Conservation (phyloP, 1,140 invertebrate species). For the Muscidifurax raptorellus region DNA sequence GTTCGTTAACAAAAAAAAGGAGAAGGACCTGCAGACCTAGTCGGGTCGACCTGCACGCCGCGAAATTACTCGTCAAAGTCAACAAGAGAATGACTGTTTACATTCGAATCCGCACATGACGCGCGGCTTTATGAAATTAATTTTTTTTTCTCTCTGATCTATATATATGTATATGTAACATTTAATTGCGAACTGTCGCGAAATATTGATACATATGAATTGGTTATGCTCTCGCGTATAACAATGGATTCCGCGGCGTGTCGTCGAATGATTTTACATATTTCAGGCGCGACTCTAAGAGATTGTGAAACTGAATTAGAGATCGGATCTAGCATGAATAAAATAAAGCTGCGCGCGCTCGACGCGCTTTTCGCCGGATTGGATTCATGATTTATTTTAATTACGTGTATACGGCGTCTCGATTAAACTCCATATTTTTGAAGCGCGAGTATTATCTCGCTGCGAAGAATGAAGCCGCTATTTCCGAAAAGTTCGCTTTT, state of each 20-base stretch:
- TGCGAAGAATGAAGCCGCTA: background rate
- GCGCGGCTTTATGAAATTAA: background rate
- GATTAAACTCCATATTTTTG: background rate
- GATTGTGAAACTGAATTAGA: background rate
- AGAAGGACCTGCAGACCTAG: background rate
- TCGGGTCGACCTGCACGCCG: background rate
- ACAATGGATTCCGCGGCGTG: too few relatives aligned
- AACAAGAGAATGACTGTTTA: background rate
- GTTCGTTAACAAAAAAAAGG: slow-evolving; percentile 12
- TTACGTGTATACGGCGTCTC: background rate
- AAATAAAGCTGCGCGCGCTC: background rate
- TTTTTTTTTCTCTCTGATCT: too few relatives aligned
- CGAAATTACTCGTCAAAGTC: slow-evolving; percentile 31
- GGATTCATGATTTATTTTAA: background rate
- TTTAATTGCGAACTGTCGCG: too few relatives aligned
- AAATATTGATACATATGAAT: background rate
- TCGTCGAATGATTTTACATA: background rate
- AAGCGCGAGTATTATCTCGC: too few relatives aligned
- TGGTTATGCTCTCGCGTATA: background rate
- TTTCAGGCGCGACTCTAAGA: background rate
- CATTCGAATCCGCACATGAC: background rate
- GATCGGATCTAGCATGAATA: background rate
- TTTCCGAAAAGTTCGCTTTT: background rate
- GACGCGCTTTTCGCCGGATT: background rate
- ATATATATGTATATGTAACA: too few relatives aligned